Base-by-base conservation (phyloP, 2,888 invertebrate genomes). In the Scrobipalpa atriplicella region DNA sequence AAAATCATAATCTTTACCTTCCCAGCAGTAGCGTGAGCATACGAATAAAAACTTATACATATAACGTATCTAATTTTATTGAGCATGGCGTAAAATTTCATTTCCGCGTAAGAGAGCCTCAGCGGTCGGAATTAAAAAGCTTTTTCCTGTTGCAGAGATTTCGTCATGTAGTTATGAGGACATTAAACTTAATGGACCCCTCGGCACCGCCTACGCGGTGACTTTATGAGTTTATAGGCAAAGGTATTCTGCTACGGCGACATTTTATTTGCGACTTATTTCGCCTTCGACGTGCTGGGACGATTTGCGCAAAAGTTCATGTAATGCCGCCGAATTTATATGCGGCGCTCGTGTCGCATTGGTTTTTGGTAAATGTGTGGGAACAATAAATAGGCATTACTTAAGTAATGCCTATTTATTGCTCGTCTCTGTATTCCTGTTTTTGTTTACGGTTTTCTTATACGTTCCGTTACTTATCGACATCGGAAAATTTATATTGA, bases 111-210 rank as follows among this genome's bases (percentile, higher is more conserved):
- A 78, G 76, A 78, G 75, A 70, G 75, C 76, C 76, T 69, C 78
- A 72, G 76, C 69, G 72, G 78, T 71, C 70, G 78, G 78, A 84
- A 85, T 85, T 85, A 85, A 87, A 87, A 85, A 86, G 84, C 85
- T 87, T 89, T 87, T 89, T 83, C 81, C 84, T 83, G 85, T 85
- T 84, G 80, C 81, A 83, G 82, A 84, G 84, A 84, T 86, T 87
- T 85, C 79, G 82, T 83, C 84, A 86, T 86, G 80, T 85, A 87
- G 87, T 85, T 87, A 86, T 86, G 86, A 84, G 81, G 80, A 80
- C 79, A 83, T 87, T 87, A 89, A 89, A 89, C 81, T 89, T 88
- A 89, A 90, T 90, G 87, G 86, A 81, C 76, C 82, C 77, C 80
- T 79, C 78, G 78, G 75, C 77, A 78, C 73, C 77, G 78, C 80